A percentile compares a stretch with the other conserved stretches of the same genome.
phyloP scores from a whole-genome alignment of 2,888 invertebrate genomes.

The Leptarthrus brevirostris region DNA sequence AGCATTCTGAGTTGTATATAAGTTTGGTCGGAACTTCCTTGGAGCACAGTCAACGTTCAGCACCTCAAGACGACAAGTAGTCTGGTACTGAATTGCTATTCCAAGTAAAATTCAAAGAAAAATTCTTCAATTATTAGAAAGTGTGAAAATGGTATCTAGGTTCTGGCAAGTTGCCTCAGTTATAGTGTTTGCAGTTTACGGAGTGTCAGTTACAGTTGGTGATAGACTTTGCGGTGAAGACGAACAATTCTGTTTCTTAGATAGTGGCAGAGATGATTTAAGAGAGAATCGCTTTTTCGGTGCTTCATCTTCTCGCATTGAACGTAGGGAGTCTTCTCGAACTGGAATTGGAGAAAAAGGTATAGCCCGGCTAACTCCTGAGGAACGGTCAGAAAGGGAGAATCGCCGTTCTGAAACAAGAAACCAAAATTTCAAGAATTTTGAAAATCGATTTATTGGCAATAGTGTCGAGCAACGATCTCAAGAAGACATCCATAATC shows the following conservation, averaged over 20 bases:
- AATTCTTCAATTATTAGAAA: neutral
- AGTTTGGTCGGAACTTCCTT: neutral
- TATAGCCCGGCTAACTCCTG: too few species aligned
- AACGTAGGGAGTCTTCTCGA: neutral
- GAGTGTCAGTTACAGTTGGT: neutral
- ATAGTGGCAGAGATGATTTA: neutral
- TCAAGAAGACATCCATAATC: too few species aligned
- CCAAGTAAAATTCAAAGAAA: neutral
- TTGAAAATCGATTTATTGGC: too few species aligned
- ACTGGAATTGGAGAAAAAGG: too few species aligned
- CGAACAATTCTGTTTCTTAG: slow-evolving; percentile 6
- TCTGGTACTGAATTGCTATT: neutral
- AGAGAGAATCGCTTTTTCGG: neutral
- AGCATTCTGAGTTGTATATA: neutral
- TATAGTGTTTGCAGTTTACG: slow-evolving; percentile 19
- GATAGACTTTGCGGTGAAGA: slow-evolving; percentile 11
- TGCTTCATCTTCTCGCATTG: neutral
- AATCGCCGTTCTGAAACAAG: neutral
- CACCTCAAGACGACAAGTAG: neutral
- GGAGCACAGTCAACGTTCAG: slow-evolving; percentile 27
- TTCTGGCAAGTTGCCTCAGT: slow-evolving; percentile 41
- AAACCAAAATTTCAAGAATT: too few species aligned
- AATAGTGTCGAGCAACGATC: too few species aligned
- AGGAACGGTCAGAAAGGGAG: too few species aligned
- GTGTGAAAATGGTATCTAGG: slow-evolving; percentile 47